These are phyloP conservation scores for Bugula neritina DNA, from an alignment of 2,888 invertebrate species.

Conservation along the genomic window DNA sequence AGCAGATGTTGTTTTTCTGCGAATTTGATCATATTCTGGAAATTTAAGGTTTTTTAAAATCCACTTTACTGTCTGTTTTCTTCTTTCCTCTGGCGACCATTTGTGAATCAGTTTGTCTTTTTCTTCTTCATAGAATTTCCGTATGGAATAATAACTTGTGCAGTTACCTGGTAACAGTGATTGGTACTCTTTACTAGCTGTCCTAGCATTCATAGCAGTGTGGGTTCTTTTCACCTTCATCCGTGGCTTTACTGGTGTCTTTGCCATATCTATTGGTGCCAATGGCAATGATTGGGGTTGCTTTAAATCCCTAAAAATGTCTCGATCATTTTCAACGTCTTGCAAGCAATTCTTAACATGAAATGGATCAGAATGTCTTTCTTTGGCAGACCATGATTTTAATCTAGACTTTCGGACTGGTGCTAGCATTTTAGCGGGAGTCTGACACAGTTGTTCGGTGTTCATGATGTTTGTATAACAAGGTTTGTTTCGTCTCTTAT, in stretches of 20 bases:
- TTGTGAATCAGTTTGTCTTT: conserved; percentile 2
- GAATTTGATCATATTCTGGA: neutral
- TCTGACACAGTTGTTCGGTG: neutral
- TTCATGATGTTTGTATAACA: neutral
- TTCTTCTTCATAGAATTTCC: conserved; percentile 22
- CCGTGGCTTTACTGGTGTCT: neutral
- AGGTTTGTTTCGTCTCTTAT: neutral
- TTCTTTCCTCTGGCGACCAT: conserved; percentile 20
- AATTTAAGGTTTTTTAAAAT: neutral
- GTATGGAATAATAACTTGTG: conserved; percentile 21
- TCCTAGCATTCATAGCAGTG: neutral
- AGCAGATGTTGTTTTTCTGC: neutral
- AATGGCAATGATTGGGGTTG: neutral
- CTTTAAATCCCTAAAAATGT: neutral
- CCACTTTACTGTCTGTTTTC: conserved; percentile 2
- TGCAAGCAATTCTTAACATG: conserved; percentile 1
- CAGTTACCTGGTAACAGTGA: conserved; percentile 16
- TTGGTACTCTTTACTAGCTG: neutral
- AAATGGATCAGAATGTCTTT: conserved; percentile 6
- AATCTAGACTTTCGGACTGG: neutral
- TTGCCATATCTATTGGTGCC: neutral
- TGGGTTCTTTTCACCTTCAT: neutral
- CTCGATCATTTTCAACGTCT: neutral
- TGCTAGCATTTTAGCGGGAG: neutral
- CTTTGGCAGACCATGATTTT: neutral